Percentiles rank a stretch among this genome's conserved stretches.
Evolutionary conservation across 2,113 vertebrate species (phyloP).

Genomic region (Rhabdornis inornatus): DNA sequence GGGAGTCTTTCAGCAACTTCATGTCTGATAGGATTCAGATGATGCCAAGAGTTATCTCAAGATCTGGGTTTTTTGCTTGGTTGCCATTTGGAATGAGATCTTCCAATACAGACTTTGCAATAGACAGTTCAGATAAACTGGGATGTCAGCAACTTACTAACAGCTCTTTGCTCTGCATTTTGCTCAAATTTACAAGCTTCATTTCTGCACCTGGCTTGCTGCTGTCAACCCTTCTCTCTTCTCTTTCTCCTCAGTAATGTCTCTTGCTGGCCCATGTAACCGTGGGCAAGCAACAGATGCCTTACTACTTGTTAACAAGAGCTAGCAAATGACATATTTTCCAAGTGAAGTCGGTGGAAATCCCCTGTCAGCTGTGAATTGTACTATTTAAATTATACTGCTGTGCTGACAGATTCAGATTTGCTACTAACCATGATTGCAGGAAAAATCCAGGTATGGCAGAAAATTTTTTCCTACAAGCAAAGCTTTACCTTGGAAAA

Average conservation of each 20-base stretch:
- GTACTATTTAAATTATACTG: slow-evolving; percentile 60
- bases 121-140: background rate
- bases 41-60: background rate
- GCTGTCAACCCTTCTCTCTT: background rate
- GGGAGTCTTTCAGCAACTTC: background rate
- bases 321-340: slow-evolving; percentile 61
- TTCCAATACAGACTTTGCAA: background rate
- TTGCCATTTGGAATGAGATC: background rate
- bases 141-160: background rate
- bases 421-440: slow-evolving; percentile 42
- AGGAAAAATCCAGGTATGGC: slow-evolving; percentile 32
- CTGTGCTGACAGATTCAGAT: slow-evolving; percentile 60
- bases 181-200: background rate
- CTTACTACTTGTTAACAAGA: slow-evolving; percentile 48
- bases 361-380: slow-evolving; percentile 61
- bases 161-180: background rate
- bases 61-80: background rate
- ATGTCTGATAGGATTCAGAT: background rate
- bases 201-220: background rate
- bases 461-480: slow-evolving; percentile 37
- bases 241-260: background rate
- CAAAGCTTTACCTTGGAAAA: slow-evolving; percentile 34
- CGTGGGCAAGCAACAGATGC: slow-evolving; percentile 31
- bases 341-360: slow-evolving; percentile 53
- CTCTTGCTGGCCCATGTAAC: background rate